These are phyloP conservation scores for Neotoma lepida DNA, from an alignment of 2,113 vertebrate species.

Conservation along the genomic window DNA sequence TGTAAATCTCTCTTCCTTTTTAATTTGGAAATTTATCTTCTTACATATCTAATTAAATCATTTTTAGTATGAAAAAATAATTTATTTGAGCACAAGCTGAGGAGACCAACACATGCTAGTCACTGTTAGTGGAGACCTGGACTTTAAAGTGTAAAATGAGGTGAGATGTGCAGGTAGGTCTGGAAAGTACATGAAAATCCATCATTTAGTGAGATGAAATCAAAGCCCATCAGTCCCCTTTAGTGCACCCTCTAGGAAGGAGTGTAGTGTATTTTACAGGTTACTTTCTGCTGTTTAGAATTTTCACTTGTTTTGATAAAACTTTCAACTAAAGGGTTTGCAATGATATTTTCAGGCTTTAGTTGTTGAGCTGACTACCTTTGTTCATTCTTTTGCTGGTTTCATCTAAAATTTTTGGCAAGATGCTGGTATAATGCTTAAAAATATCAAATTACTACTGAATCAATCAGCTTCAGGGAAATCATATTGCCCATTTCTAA, in stretches of 20 bases:
- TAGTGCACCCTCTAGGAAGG: not conserved
- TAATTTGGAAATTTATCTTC: not conserved
- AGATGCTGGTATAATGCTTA: not conserved
- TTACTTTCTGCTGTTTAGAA: not conserved
- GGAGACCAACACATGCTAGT: not conserved
- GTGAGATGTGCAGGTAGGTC: not conserved
- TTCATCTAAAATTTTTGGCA: constrained; percentile 17
- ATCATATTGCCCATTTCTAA: not conserved
- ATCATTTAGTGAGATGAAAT: not conserved
- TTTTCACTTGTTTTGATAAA: constrained; percentile 30
- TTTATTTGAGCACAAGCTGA: not conserved
- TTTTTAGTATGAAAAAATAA: not conserved
- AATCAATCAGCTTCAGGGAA: not conserved
- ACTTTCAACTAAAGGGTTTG: not conserved
- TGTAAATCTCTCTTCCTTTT: not conserved
- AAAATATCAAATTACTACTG: constrained; percentile 9
- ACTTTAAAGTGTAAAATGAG: not conserved
- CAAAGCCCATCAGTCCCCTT: not conserved
- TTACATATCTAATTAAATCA: not conserved
- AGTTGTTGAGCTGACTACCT: not conserved
- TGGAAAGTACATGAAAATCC: not conserved
- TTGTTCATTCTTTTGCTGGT: not conserved
- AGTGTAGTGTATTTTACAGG: not conserved
- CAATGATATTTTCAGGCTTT: not conserved
- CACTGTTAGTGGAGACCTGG: not conserved